Conservation (phyloP, 2,113 vertebrate species). For the Gobio gobio region DNA sequence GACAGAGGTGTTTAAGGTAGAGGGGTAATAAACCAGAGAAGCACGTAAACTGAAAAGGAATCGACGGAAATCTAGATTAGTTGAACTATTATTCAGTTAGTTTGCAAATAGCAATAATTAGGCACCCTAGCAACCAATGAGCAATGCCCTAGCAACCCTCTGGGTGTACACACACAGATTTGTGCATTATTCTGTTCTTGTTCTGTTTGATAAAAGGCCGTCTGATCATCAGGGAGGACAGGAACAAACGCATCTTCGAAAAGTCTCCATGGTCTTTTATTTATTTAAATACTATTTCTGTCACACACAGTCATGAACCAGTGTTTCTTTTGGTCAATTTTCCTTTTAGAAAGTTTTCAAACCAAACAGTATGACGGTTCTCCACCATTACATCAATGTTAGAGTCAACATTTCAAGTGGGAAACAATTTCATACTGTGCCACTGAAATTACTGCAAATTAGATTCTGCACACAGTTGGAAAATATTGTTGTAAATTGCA, state of each 20-base stretch:
- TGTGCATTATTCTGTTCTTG: neutral
- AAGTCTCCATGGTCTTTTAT: neutral
- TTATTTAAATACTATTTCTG: conserved; percentile 1
- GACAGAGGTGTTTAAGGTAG: neutral
- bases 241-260: neutral
- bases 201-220: neutral
- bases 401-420: conserved; percentile 47
- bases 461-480: conserved; percentile 10
- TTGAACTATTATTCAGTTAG: neutral
- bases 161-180: too few species aligned
- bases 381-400: conserved; percentile 61
- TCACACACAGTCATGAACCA: neutral
- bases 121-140: neutral
- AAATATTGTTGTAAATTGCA: neutral
- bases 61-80: neutral
- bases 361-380: conserved; percentile 55
- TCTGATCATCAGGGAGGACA: neutral
- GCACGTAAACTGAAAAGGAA: neutral
- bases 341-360: conserved; percentile 25
- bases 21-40: neutral
- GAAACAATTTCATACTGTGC: conserved; percentile 50
- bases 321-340: neutral
- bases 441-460: neutral
- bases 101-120: neutral
- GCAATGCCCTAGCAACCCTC: neutral